A percentile compares a stretch with the other conserved stretches of the same genome.
phyloP scores from a whole-genome alignment of 2,113 vertebrate genomes.

The Corythoichthys haematopterus region DNA sequence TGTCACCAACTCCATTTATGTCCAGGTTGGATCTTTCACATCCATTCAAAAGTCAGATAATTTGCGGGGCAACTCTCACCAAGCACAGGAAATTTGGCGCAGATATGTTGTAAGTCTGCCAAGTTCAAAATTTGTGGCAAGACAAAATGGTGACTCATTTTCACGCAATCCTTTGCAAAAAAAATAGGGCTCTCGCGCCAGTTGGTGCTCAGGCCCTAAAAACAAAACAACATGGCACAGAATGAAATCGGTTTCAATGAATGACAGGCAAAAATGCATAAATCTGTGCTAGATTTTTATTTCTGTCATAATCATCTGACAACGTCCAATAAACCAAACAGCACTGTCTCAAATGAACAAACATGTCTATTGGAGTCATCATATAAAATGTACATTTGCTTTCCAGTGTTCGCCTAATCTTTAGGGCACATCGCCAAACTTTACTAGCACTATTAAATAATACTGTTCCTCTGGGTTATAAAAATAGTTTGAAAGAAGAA shows the following conservation, averaged over 20 bases:
- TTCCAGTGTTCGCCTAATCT: constrained; percentile 63
- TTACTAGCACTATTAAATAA: constrained; percentile 50
- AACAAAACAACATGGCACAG: too few relatives aligned
- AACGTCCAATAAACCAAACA: constrained; percentile 71
- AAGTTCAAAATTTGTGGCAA: too few relatives aligned
- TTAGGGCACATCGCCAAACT: constrained; percentile 47
- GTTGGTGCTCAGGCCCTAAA: too few relatives aligned
- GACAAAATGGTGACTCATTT: too few relatives aligned
- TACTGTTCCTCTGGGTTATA: constrained; percentile 67
- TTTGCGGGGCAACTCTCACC: too few relatives aligned
- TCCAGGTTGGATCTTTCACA: too few relatives aligned
- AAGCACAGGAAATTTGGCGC: too few relatives aligned
- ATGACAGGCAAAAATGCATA: constrained; percentile 11
- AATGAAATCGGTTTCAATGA: neutral
- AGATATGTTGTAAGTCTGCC: too few relatives aligned
- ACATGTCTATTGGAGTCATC: constrained; percentile 66
- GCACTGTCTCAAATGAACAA: constrained; percentile 65
- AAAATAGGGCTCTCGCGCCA: too few relatives aligned
- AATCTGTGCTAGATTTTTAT: constrained; percentile 57
- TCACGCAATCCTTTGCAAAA: too few relatives aligned
- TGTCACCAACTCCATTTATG: too few relatives aligned
- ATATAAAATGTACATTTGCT: constrained; percentile 65
- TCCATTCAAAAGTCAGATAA: too few relatives aligned
- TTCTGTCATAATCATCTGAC: constrained; percentile 65
- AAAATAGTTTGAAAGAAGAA: constrained; percentile 51